phyloP scores from a whole-genome alignment of 2,797 vertebrate species.

The Scarus forsteni region DNA sequence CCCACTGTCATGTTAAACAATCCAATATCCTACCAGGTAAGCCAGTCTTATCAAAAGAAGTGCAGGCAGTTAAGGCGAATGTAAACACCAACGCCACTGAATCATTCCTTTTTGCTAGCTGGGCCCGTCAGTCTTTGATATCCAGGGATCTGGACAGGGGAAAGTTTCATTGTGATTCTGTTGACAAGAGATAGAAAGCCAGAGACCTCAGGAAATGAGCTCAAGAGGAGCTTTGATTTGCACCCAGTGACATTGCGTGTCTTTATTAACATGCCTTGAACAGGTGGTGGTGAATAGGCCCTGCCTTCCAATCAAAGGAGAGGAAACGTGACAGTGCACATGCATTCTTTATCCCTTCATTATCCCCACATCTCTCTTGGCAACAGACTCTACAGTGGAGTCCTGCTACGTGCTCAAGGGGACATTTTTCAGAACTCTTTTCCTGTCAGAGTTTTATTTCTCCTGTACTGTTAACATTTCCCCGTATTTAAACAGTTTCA shows the following conservation, averaged over 20 bases:
- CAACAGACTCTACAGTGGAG: slow-evolving; percentile 38
- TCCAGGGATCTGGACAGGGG: slow-evolving; percentile 32
- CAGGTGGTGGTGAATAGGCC: slow-evolving; percentile 68
- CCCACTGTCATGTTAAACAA: slow-evolving; percentile 6
- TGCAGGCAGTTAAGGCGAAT: slow-evolving; percentile 24
- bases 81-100: slow-evolving; percentile 50
- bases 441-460: neutral
- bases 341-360: slow-evolving; percentile 67
- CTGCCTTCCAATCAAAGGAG: slow-evolving; percentile 62
- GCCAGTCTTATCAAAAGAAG: slow-evolving; percentile 30
- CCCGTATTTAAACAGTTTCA: neutral
- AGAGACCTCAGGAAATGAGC: slow-evolving; percentile 89
- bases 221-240: slow-evolving; percentile 87
- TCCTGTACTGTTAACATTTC: neutral
- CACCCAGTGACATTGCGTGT: slow-evolving; percentile 76
- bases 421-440: slow-evolving; percentile 11
- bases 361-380: slow-evolving; percentile 32
- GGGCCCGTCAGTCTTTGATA: slow-evolving; percentile 58
- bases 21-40: slow-evolving; percentile 28
- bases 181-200: slow-evolving; percentile 91
- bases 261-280: slow-evolving; percentile 75
- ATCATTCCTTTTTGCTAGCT: slow-evolving; percentile 45
- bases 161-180: slow-evolving; percentile 90
- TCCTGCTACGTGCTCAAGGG: neutral
- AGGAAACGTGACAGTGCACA: slow-evolving; percentile 63